phyloP scores from a whole-genome alignment of 2,113 vertebrate genomes.

The Mus spicilegus region DNA sequence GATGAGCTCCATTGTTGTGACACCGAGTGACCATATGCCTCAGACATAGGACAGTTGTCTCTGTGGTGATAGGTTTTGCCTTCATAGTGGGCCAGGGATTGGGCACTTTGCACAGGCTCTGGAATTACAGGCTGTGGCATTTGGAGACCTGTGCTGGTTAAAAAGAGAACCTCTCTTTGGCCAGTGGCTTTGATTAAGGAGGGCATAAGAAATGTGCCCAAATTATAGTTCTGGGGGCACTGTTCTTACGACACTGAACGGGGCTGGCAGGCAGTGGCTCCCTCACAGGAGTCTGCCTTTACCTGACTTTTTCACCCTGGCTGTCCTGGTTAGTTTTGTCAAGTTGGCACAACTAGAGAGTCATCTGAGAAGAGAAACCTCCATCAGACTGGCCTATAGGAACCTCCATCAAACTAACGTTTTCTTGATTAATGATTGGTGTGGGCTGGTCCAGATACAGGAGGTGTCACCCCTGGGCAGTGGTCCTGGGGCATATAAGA shows the following conservation, averaged over 20 bases:
- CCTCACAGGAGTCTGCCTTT: background rate
- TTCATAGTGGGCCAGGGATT: background rate
- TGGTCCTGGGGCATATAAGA: background rate
- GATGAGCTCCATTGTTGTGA: background rate
- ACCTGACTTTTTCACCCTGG: background rate
- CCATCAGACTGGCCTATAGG: background rate
- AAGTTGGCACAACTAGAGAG: background rate
- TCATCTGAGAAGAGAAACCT: no score
- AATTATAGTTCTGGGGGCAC: rapidly evolving
- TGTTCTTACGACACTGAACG: rapidly evolving
- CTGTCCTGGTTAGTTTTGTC: background rate
- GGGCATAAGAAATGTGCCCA: background rate
- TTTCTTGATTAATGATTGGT: background rate
- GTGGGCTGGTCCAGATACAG: background rate
- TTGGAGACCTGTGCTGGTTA: background rate
- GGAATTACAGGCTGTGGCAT: no score
- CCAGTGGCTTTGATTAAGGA: background rate
- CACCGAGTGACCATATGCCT: background rate
- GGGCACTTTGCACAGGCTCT: background rate
- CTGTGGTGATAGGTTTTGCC: no score
- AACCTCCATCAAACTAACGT: no score
- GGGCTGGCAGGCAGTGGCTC: background rate
- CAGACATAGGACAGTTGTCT: background rate
- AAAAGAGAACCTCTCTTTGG: background rate
- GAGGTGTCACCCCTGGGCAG: background rate